phyloP scores from a whole-genome alignment of 2,113 vertebrate genomes.

The Sarotherodon lohbergeri region DNA sequence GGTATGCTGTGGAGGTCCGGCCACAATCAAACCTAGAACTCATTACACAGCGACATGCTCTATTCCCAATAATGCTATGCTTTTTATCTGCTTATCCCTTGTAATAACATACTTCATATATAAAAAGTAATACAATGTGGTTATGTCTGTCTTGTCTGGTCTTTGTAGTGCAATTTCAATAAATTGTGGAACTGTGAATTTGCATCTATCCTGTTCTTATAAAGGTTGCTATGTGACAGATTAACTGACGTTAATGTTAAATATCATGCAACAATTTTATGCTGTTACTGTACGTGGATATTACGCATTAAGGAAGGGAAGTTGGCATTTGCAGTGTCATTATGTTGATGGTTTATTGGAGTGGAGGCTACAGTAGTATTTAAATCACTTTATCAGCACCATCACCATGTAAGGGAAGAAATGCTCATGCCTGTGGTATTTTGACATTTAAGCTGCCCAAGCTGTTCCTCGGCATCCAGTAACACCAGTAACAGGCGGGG shows the following conservation, averaged over 20 bases:
- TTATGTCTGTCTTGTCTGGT: background rate
- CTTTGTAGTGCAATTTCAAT: background rate
- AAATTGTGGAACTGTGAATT: background rate
- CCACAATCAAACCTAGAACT: background rate
- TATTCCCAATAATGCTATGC: background rate
- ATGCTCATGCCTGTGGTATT: background rate
- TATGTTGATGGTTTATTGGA: background rate
- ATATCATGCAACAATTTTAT: background rate
- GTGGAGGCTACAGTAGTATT: background rate
- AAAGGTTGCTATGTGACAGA: background rate
- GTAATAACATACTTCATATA: background rate
- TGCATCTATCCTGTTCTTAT: background rate
- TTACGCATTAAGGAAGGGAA: background rate
- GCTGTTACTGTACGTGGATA: background rate
- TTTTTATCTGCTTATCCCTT: background rate
- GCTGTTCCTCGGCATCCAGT: background rate
- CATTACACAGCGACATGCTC: background rate
- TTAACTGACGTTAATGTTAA: background rate
- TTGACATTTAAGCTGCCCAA: conserved; percentile 25
- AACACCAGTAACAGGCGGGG: background rate
- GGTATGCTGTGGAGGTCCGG: background rate
- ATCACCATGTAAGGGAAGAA: conserved; percentile 13
- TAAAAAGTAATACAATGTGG: background rate
- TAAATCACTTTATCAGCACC: background rate
- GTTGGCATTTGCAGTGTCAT: conserved; percentile 4